Conservation (phyloP, 92 coral and sea anemone species). For the Paramuricea clavata region DNA sequence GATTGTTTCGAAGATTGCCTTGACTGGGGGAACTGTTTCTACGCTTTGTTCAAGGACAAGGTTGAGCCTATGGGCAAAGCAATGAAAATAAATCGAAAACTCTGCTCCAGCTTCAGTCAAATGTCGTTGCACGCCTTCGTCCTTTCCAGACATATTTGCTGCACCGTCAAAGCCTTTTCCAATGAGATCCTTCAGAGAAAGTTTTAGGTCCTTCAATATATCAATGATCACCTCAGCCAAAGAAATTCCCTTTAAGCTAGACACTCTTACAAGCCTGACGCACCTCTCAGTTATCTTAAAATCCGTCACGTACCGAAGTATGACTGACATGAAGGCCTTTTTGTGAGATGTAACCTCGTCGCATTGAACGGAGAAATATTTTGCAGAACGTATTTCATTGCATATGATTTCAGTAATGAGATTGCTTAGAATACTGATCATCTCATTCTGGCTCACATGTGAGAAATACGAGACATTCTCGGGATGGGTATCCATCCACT, state of each 20-base stretch:
- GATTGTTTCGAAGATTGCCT: slow-evolving; percentile 12
- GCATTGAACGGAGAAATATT: slow-evolving; percentile 45
- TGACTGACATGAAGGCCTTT: slow-evolving; percentile 44
- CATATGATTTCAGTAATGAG: background rate
- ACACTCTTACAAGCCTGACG: slow-evolving; percentile 24
- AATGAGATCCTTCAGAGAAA: background rate
- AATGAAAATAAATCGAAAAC: slow-evolving; percentile 22
- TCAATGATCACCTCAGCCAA: slow-evolving; percentile 22
- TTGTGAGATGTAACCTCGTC: slow-evolving; percentile 54
- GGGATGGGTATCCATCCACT: slow-evolving; percentile 40
- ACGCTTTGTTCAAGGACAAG: slow-evolving; percentile 38
- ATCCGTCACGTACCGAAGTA: slow-evolving; percentile 23
- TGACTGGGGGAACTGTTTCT: slow-evolving; percentile 22
- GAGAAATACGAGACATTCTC: slow-evolving; percentile 43
- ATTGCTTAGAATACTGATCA: slow-evolving; percentile 1
- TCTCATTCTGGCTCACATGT: slow-evolving; percentile 37
- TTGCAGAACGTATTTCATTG: slow-evolving; percentile 16
- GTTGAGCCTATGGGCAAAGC: slow-evolving; percentile 46
- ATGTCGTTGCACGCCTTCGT: slow-evolving; percentile 40
- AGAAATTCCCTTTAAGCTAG: slow-evolving; percentile 19
- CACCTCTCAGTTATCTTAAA: slow-evolving; percentile 32
- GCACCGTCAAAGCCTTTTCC: slow-evolving; percentile 48
- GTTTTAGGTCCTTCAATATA: background rate
- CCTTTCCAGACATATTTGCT: slow-evolving; percentile 37
- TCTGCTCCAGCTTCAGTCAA: slow-evolving; percentile 35